A percentile compares a stretch with the other conserved stretches of the same genome.
phyloP scores from a whole-genome alignment of 2,797 vertebrate species.

The Hypotaenidia okinawae region DNA sequence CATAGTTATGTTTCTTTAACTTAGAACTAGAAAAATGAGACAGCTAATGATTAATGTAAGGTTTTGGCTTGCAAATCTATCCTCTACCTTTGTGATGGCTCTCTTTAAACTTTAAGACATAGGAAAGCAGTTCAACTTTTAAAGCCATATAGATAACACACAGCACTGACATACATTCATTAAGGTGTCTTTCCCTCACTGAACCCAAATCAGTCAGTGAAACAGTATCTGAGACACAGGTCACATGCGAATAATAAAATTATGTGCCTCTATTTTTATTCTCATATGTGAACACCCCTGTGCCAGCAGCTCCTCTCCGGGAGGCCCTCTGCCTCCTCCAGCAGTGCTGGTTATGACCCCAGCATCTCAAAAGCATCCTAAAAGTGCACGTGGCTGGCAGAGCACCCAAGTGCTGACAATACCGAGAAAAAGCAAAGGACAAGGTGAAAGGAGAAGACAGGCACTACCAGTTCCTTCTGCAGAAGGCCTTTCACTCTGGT shows the following conservation, averaged over 20 bases:
- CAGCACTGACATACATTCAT: background rate
- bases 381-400: background rate
- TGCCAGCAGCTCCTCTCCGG: background rate
- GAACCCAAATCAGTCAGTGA: background rate
- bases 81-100: background rate
- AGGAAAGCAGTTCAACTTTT: background rate
- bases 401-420: background rate
- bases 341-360: background rate
- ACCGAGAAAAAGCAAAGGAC: background rate
- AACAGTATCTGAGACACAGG: background rate
- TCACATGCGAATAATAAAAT: background rate
- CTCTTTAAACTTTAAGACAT: background rate
- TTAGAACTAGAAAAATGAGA: background rate
- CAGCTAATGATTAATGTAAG: background rate
- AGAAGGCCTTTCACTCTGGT: background rate
- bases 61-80: background rate
- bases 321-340: background rate
- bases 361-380: background rate
- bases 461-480: background rate
- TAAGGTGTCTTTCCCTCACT: background rate
- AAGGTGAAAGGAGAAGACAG: background rate
- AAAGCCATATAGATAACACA: background rate
- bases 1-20: background rate
- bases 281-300: background rate
- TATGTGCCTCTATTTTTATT: background rate